These are phyloP conservation scores for Nezara viridula DNA, from an alignment of 2,888 invertebrate species.

Conservation along the genomic window DNA sequence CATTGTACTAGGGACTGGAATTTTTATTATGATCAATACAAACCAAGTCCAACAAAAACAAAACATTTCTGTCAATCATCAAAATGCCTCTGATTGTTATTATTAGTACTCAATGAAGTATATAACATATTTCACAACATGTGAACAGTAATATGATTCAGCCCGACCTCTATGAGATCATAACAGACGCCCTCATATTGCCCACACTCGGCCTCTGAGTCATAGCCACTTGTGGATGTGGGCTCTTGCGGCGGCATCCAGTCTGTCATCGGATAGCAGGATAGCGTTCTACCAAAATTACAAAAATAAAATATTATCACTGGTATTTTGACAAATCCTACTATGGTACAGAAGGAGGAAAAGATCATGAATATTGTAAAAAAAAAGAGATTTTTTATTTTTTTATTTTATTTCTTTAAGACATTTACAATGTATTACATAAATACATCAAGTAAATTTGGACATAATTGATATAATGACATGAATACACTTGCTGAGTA, in stretches of 20 bases:
- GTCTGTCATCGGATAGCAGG: background rate
- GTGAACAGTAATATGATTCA: slow-evolving; percentile 5
- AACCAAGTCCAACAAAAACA: background rate
- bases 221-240: slow-evolving; percentile 44
- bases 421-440: too few relatives aligned
- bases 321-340: too few relatives aligned
- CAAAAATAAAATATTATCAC: too few relatives aligned
- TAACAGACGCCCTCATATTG: slow-evolving; percentile 34
- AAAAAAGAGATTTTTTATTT: too few relatives aligned
- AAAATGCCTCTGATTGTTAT: background rate
- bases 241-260: background rate
- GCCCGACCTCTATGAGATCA: slow-evolving; percentile 26
- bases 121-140: slow-evolving; percentile 21
- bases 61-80: background rate
- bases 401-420: too few relatives aligned
- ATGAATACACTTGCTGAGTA: too few relatives aligned
- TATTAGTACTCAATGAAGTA: background rate
- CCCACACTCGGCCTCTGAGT: background rate
- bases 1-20: background rate
- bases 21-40: background rate
- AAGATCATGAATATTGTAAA: background rate
- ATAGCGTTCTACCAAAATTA: too few relatives aligned
- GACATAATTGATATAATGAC: too few relatives aligned
- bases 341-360: background rate
- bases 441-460: too few relatives aligned